A percentile compares a stretch with the other conserved stretches of the same genome.
These are phyloP conservation scores for Coregonus clupeaformis DNA, from an alignment of 2,113 vertebrate genomes.

Conservation along the genomic window DNA sequence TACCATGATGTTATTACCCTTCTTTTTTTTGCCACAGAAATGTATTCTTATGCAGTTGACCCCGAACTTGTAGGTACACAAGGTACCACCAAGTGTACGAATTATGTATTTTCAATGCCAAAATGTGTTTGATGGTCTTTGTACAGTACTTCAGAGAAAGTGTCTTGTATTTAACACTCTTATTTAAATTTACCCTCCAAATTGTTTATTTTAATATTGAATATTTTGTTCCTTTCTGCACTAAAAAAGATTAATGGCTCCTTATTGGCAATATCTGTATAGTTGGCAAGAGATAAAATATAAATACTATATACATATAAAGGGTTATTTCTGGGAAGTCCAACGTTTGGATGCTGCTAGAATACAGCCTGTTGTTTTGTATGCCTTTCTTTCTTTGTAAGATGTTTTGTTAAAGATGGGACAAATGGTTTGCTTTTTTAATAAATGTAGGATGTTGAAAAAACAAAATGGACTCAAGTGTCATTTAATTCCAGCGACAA, in stretches of 20 bases:
- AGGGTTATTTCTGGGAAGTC: constrained; percentile 65
- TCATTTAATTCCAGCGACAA: no score
- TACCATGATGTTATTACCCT: not conserved
- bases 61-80: not conserved
- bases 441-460: constrained; percentile 75
- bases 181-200: constrained; percentile 85
- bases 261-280: constrained; percentile 67
- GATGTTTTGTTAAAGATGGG: constrained; percentile 80
- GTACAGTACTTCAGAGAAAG: constrained; percentile 82
- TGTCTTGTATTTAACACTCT: constrained; percentile 83
- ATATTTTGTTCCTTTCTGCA: constrained; percentile 66
- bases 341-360: constrained; percentile 82
- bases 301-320: constrained; percentile 27
- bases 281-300: constrained; percentile 59
- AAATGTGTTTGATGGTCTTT: constrained; percentile 74
- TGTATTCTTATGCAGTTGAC: constrained; percentile 35
- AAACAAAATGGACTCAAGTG: constrained; percentile 6
- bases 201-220: constrained; percentile 78
- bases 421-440: constrained; percentile 80
- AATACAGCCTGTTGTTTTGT: constrained; percentile 75
- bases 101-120: constrained; percentile 63
- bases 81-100: no score
- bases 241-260: constrained; percentile 64
- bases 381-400: constrained; percentile 81
- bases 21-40: constrained; percentile 33